These are phyloP conservation scores for Paracyclopina nana DNA, from an alignment of 1,140 invertebrate genomes.

Conservation along the genomic window DNA sequence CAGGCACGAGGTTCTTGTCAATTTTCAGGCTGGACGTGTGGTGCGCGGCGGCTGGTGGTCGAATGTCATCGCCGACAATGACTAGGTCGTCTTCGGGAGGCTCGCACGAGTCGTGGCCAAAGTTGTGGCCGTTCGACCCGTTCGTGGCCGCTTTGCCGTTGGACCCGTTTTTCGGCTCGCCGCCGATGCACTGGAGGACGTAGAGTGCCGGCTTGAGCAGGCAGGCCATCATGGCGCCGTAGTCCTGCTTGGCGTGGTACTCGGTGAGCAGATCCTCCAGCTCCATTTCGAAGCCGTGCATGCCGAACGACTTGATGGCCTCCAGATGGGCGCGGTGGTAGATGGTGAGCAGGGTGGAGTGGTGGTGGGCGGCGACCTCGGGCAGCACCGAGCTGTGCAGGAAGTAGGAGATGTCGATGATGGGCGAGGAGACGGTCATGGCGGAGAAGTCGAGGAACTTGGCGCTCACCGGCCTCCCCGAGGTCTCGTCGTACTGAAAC, in stretches of 20 bases:
- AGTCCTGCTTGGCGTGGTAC: conserved; percentile 6
- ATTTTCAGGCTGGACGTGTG: neutral
- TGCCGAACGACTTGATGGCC: conserved; percentile 11
- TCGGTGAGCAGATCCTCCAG: conserved; percentile 6
- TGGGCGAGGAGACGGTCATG: neutral
- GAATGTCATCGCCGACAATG: too few relatives aligned
- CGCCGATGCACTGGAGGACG: conserved; percentile 1
- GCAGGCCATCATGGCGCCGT: conserved; percentile 11
- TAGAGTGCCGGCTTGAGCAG: conserved; percentile 11
- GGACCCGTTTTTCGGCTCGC: neutral
- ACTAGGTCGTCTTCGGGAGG: neutral
- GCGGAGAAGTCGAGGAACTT: conserved; percentile 4
- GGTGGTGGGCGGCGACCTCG: neutral
- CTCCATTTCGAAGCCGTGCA: conserved; percentile 12
- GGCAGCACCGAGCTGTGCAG: neutral
- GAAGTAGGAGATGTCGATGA: conserved; percentile 8
- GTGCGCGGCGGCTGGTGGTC: neutral
- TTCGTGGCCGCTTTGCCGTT: neutral
- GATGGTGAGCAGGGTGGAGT: neutral
- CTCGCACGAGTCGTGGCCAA: neutral
- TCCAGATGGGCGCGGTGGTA: conserved; percentile 13
- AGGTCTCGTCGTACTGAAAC: conserved; percentile 8
- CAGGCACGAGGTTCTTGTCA: neutral
- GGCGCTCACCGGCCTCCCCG: conserved; percentile 9
- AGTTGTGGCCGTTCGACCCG: neutral